These are phyloP conservation scores for Falco concolor DNA, from an alignment of 2,797 vertebrate genomes.

Conservation along the genomic window DNA sequence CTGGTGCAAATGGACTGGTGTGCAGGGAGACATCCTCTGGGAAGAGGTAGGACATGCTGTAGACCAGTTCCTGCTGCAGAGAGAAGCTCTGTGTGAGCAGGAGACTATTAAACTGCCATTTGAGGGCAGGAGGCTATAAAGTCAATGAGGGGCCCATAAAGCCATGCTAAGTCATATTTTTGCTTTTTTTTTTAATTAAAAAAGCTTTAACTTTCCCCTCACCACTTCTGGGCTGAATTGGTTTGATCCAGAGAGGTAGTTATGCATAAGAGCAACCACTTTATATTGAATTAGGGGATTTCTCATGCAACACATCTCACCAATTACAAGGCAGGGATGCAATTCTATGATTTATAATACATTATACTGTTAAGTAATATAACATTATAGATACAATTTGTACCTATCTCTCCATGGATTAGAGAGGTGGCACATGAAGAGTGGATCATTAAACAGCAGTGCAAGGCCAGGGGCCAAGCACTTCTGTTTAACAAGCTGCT, in stretches of 20 bases:
- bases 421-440: conserved; percentile 78
- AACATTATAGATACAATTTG: conserved; percentile 83
- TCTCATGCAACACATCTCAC: conserved; percentile 74
- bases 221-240: conserved; percentile 64
- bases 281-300: conserved; percentile 77
- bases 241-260: conserved; percentile 73
- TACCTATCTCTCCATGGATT: conserved; percentile 78
- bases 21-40: background rate
- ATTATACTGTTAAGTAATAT: conserved; percentile 82
- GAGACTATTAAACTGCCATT: conserved; percentile 6
- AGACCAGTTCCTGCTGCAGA: background rate
- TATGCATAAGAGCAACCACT: conserved; percentile 74
- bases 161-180: conserved; percentile 43
- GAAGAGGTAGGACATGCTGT: background rate
- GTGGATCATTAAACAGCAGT: conserved; percentile 79
- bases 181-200: conserved; percentile 58
- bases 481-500: conserved; percentile 81
- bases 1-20: rapidly evolving
- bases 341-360: conserved; percentile 81
- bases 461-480: conserved; percentile 78
- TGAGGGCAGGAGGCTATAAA: conserved; percentile 17
- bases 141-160: conserved; percentile 21
- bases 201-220: conserved; percentile 67
- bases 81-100: background rate
- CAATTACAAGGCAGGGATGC: conserved; percentile 80